Evolutionary conservation across 1,140 invertebrate species (phyloP), one percentile per base, ranked within the genome.

Genomic region (Aphaenogaster ashmeadi): DNA sequence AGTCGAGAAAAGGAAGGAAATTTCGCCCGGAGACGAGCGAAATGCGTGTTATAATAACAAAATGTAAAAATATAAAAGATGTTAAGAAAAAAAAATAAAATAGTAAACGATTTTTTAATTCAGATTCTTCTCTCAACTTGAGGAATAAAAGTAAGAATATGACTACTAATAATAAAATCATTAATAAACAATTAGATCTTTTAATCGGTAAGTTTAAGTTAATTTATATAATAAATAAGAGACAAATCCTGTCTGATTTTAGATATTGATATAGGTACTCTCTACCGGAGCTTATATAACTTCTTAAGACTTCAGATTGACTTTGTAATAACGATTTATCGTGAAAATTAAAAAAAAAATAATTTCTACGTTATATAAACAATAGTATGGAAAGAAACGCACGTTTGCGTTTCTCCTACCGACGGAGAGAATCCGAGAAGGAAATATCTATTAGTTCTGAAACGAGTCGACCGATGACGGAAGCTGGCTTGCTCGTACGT

Each of bases 401-500:
- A 38, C 27, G 15, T 36, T 33, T 8, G 47, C 67, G n/a, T 9
- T 85, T 58, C 56, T 52, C 6, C 88, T 90, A 90, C 56, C 88
- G 15, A 74, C 78, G 15, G 72, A 79, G 72, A 75, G 27, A 11
- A 38, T 36, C 7, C 7, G 15, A 33, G 15, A 8, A 21, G 15
- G 4, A 36, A 87, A 18, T 21, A 27, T 27, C 27, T 27, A 60
- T 79, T 90, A 90, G 89, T 90, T 90, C 71, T 44, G 15, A 50
- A 60, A 50, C 27, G 18, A 64, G 77, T 87, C 89, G 86, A n/a
- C 38, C 9, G 86, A 58, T 90, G 89, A 90, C 86, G 74, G 87
- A 89, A 87, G 69, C 69, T 84, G 54, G 6, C 41, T 27, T 7
- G 41, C 27, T 50, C 33, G 56, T 21, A 21, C 15, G 15, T 60